These are phyloP conservation scores for Prinia subflava DNA, from an alignment of 2,113 vertebrate genomes.

Conservation along the genomic window DNA sequence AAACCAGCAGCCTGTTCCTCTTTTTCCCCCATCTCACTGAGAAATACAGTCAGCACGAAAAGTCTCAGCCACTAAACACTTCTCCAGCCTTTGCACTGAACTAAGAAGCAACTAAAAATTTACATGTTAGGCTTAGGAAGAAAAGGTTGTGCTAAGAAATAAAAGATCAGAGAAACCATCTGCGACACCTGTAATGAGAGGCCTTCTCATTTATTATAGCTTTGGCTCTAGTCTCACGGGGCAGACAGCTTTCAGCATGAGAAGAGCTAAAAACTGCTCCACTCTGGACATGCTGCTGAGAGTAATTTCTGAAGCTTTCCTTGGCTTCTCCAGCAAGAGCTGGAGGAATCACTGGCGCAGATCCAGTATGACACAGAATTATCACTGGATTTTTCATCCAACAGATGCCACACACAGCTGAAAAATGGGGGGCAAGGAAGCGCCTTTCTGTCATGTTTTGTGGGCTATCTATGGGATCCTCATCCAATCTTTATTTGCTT, in stretches of 20 bases:
- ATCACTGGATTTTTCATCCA: not conserved
- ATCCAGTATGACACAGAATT: not conserved
- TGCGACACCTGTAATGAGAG: not conserved
- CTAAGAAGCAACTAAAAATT: not conserved
- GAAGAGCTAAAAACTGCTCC: slow-evolving; percentile 36
- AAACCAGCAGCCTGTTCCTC: not conserved
- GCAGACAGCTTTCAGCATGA: not conserved
- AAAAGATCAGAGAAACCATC: not conserved
- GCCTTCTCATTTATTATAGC: not conserved
- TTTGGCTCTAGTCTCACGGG: not conserved
- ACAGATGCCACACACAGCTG: not conserved
- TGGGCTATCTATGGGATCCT: not conserved
- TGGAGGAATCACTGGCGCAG: not conserved
- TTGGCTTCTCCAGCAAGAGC: not conserved
- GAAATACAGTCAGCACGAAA: not conserved
- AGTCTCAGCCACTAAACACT: not conserved
- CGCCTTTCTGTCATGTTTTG: not conserved
- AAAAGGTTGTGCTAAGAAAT: not conserved
- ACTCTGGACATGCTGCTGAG: not conserved
- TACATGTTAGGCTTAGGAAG: not conserved
- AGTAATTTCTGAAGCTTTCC: not conserved
- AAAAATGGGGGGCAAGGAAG: not conserved
- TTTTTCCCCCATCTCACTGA: not conserved
- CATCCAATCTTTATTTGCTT: not conserved
- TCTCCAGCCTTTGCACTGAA: not conserved